Conservation (phyloP, 2,113 vertebrate genomes). For the Lagopus leucura region DNA sequence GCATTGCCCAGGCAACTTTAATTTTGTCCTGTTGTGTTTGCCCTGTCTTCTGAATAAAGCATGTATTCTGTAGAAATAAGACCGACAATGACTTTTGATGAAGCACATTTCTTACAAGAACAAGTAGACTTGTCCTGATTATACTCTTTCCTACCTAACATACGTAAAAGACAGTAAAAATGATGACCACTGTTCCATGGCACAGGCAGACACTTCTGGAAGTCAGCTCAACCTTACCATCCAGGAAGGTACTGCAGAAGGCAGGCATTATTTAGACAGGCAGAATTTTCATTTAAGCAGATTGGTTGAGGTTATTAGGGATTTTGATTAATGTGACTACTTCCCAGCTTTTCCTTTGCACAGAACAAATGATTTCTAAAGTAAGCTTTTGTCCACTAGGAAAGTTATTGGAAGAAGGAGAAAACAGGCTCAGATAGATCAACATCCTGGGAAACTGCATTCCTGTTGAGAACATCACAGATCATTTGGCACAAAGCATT, state of each 20-base stretch:
- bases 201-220: accelerated
- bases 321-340: background rate
- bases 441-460: background rate
- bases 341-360: background rate
- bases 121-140: background rate
- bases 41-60: background rate
- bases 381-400: background rate
- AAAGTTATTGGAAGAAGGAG: background rate
- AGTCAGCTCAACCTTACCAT: background rate
- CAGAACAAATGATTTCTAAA: background rate
- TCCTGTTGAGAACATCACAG: background rate
- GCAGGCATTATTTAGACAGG: background rate
- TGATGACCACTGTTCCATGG: accelerated
- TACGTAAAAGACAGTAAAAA: background rate
- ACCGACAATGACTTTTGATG: background rate
- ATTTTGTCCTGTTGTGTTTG: background rate
- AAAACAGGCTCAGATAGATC: background rate
- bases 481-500: background rate
- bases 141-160: background rate
- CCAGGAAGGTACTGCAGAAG: background rate
- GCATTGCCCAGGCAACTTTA: background rate
- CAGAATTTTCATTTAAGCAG: background rate
- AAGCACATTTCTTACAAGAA: background rate
- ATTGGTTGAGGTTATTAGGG: background rate
- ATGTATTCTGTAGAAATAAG: background rate